Base-by-base conservation (phyloP, 2,113 vertebrate genomes). In the Centrocercus urophasianus region DNA sequence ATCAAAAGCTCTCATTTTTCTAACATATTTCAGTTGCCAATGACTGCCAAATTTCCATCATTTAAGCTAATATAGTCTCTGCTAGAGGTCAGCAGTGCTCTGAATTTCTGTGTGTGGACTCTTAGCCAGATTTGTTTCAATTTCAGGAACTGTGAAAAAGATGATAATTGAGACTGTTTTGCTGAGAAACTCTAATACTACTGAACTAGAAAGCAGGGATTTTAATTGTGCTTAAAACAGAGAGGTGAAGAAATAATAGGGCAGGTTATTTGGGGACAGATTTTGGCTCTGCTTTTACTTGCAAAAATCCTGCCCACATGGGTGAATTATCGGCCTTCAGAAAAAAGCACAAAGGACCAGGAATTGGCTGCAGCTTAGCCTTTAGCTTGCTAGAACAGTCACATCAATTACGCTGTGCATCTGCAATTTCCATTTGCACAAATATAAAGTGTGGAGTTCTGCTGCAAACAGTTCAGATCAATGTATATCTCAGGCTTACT, bases 401-500 rank as follows among this genome's bases (percentile, higher is more conserved):
- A 94, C 83, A 88, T 93, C 92, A 96, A 94, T 94, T 96, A 93
- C 67, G 86, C 88, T 83, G 69, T 67, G 86, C 73, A 83, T 74
- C 90, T 93, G 75, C 93, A 92, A 80, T 77, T 93, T 82, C 74
- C 87, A 87, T 85, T 88, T 88, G 65, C 54, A 84, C 75, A 73
- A 84, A 66, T 40, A 72, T 14, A 47, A 93, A 88, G 47, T 45
- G 76, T n/a, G 66, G 76, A 70, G 43, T 48, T 92, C 78, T 92
- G 67, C 30, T 85, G 86, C 80, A 89, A 90, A 73, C 30, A 70
- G 66, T 85, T 92, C 73, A 89, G 78, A 92, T 91, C 74, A 85
- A 89, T 63, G 66, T 38, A 57, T 0, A 0, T 59, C 70, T 82
- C 69, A 54, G 5, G 24, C 76, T 90, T 89, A 75, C 76, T 70